phyloP scores from a whole-genome alignment of 2,113 vertebrate species.

The Calyptommatus sinebrachiatus region DNA sequence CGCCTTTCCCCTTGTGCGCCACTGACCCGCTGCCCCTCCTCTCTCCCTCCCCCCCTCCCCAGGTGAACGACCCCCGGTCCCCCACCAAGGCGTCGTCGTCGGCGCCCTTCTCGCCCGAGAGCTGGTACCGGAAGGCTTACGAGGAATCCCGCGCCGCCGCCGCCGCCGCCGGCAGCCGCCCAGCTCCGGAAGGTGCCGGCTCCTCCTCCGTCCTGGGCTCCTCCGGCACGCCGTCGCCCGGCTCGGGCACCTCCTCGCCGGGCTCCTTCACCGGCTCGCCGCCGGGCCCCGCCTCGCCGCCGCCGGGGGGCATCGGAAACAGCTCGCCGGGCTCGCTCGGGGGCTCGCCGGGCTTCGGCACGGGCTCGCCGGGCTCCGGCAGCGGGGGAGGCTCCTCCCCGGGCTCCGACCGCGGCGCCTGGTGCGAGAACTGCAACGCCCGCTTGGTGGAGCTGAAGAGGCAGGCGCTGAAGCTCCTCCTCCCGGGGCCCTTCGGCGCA shows the following conservation, averaged over 20 bases:
- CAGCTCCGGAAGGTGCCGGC: constrained; percentile 90
- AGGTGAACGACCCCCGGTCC: constrained; percentile 87
- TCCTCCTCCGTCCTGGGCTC: constrained; percentile 92
- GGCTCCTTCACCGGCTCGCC: constrained; percentile 91
- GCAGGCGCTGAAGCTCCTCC: constrained; percentile 89
- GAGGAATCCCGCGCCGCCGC: constrained; percentile 83
- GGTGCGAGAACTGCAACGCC: constrained; percentile 94
- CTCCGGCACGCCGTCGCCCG: constrained; percentile 84
- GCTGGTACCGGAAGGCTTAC: constrained; percentile 91
- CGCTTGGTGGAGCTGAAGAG: constrained; percentile 93
- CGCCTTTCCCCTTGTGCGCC: neutral
- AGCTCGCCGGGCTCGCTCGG: constrained; percentile 91
- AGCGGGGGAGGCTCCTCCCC: constrained; percentile 94
- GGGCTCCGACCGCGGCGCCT: constrained; percentile 89
- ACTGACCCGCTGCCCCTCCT: neutral
- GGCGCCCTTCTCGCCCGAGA: constrained; percentile 87
- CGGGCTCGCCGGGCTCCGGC: constrained; percentile 93
- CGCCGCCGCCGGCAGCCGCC: constrained; percentile 69
- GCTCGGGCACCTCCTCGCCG: constrained; percentile 92
- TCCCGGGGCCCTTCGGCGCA: constrained; percentile 87
- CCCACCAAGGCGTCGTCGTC: constrained; percentile 84
- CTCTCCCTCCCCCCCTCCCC: constrained; percentile 39
- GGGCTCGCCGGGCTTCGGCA: constrained; percentile 93
- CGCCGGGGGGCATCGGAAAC: constrained; percentile 81
- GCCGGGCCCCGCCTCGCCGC: constrained; percentile 88